Conservation (phyloP, 2,888 invertebrate species). For the Acleris holmiana region DNA sequence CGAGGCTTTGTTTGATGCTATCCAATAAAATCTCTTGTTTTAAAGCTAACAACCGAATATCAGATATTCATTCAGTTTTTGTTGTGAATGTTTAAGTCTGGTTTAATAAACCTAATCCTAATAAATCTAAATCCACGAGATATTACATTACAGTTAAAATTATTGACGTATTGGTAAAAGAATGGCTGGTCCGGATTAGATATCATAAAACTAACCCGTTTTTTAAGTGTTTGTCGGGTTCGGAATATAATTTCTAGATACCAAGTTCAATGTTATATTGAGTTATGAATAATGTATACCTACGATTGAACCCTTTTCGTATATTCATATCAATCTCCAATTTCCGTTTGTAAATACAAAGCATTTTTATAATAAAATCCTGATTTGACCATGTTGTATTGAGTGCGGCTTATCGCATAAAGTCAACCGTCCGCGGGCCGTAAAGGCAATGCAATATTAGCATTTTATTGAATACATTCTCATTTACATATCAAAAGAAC, state of each 20-base stretch:
- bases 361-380: slow-evolving; percentile 18
- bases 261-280: too few species aligned
- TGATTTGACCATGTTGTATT: slow-evolving; percentile 28
- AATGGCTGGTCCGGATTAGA: too few species aligned
- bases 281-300: neutral
- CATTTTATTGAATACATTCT: slow-evolving; percentile 69
- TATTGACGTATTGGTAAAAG: too few species aligned
- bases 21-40: slow-evolving; percentile 29
- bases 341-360: slow-evolving; percentile 20
- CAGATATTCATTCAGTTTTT: slow-evolving; percentile 6
- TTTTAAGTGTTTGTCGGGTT: neutral
- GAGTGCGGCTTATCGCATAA: slow-evolving; percentile 30
- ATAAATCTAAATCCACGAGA: too few species aligned
- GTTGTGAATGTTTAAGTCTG: neutral
- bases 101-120: too few species aligned
- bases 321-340: slow-evolving; percentile 12
- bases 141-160: too few species aligned
- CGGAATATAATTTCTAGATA: neutral
- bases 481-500: slow-evolving; percentile 73
- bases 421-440: slow-evolving; percentile 27
- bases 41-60: slow-evolving; percentile 13
- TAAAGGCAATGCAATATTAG: slow-evolving; percentile 51
- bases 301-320: neutral
- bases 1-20: slow-evolving; percentile 16
- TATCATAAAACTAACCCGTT: too few species aligned